These are phyloP conservation scores for Hippocampus mohnikei DNA, from an alignment of 2,113 vertebrate species.

Conservation along the genomic window DNA sequence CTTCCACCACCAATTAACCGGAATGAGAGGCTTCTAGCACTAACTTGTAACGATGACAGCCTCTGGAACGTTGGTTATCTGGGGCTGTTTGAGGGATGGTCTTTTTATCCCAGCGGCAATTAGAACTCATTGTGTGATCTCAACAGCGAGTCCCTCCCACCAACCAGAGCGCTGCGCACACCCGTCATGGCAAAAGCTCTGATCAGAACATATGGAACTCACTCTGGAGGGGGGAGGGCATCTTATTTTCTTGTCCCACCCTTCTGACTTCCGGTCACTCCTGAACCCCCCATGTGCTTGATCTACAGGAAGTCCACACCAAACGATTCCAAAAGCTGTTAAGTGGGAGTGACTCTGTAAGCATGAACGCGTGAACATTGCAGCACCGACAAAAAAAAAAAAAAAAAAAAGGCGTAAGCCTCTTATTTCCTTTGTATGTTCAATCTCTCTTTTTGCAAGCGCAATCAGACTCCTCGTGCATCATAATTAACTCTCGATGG, in stretches of 20 bases:
- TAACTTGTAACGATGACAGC: constrained; percentile 50
- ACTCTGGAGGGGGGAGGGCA: constrained; percentile 27
- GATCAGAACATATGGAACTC: constrained; percentile 46
- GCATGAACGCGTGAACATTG: constrained; percentile 11
- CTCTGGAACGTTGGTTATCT: constrained; percentile 47
- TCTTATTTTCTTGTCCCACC: constrained; percentile 46
- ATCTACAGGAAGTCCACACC: constrained; percentile 24
- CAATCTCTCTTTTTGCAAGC: constrained; percentile 11
- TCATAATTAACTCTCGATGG: constrained; percentile 48
- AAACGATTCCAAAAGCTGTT: constrained; percentile 38
- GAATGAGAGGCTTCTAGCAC: constrained; percentile 33
- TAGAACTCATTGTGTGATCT: constrained; percentile 52
- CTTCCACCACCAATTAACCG: constrained; percentile 41
- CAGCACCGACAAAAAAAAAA: constrained; percentile 9
- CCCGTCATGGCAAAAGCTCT: constrained; percentile 36
- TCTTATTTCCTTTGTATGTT: constrained; percentile 39
- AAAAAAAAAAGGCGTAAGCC: constrained; percentile 10
- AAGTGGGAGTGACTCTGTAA: constrained; percentile 13
- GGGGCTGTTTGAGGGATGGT: constrained; percentile 36
- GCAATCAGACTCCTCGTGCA: constrained; percentile 35
- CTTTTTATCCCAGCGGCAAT: constrained; percentile 31
- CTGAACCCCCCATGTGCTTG: constrained; percentile 32
- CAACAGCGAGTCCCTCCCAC: constrained; percentile 25
- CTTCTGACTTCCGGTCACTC: constrained; percentile 32
- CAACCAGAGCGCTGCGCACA: neutral